Evolutionary conservation across 2,113 vertebrate genomes (phyloP), one percentile per base, ranked within the genome.

Genomic region (Hemiprocne comata): DNA sequence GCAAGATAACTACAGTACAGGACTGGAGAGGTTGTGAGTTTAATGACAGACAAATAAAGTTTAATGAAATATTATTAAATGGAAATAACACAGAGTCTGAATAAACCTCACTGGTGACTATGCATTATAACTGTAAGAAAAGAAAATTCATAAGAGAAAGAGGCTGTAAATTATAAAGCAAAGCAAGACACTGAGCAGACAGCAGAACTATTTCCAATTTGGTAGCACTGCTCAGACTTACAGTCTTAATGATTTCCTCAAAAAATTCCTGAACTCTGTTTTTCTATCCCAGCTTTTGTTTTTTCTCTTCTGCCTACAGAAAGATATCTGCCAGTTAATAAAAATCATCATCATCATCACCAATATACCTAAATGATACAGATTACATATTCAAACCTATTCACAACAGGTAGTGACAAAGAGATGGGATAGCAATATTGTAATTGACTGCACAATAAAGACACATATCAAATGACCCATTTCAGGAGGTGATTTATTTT

Each of bases 21-120:
- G 86, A 93, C 34, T 7, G 0, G 69, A 93, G 93, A 96, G 53
- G 23, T 79, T 95, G 93, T 71, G 95, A 91, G 17, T 80, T 95
- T 97, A 97, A 95, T 94, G 89, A 95, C 88, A 96, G 88, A 96
- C 58, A 96, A 96, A 97, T 97, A 97, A 78, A 97, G 78, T 91
- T 96, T 97, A 97, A 97, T 97, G 94, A 97, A 97, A 97, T 94
- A 77, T 94, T 97, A 95, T 96, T 60, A 96, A 97, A 96, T 95
- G 65, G 93, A 97, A 98, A 96, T 97, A 97, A 93, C 94, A 77
- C 34, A 94, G 44, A 91, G 28, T 87, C 67, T 91, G 94, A 96
- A 92, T 94, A 97, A 97, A 90, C 87, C 85, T 93, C 40, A 66
- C 79, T 75, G 23, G 75, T 85, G 97, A 95, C 86, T 53, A 79